Evolutionary conservation across 2,888 invertebrate genomes (phyloP).

Genomic region (Tricholauxania praeusta): DNA sequence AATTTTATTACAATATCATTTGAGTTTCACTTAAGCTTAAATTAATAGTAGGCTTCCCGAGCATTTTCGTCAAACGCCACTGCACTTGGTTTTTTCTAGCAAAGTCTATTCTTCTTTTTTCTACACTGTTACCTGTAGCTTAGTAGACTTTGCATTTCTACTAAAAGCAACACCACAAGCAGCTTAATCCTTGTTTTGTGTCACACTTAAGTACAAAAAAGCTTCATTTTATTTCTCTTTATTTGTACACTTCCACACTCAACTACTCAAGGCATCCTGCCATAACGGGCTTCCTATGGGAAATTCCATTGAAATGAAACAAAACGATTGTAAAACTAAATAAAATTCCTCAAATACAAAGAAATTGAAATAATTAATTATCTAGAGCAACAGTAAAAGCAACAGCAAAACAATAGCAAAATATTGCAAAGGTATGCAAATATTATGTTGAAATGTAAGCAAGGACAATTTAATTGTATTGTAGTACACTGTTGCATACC

Average conservation of each 20-base stretch:
- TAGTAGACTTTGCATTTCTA: not conserved
- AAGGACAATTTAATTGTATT: not conserved
- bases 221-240: not conserved
- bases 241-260: not conserved
- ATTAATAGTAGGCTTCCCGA: too few relatives aligned
- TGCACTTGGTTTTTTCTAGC: too few relatives aligned
- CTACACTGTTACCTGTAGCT: conserved; percentile 1
- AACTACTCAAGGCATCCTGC: not conserved
- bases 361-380: conserved; percentile 31
- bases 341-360: not conserved
- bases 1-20: too few relatives aligned
- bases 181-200: conserved; percentile 20
- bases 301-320: conserved; percentile 8
- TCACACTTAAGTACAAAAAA: conserved; percentile 13
- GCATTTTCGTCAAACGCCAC: too few relatives aligned
- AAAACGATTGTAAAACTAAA: not conserved
- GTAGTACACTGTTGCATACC: not conserved
- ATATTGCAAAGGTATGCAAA: conserved; percentile 32
- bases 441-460: conserved; percentile 4
- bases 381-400: not conserved
- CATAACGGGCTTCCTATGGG: not conserved
- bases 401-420: conserved; percentile 19
- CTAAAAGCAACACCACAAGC: not conserved
- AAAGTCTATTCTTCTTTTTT: not conserved
- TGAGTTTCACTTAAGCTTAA: too few relatives aligned